phyloP scores from a whole-genome alignment of 92 coral and sea anemone genomes.

The Epizoanthus scotinus region DNA sequence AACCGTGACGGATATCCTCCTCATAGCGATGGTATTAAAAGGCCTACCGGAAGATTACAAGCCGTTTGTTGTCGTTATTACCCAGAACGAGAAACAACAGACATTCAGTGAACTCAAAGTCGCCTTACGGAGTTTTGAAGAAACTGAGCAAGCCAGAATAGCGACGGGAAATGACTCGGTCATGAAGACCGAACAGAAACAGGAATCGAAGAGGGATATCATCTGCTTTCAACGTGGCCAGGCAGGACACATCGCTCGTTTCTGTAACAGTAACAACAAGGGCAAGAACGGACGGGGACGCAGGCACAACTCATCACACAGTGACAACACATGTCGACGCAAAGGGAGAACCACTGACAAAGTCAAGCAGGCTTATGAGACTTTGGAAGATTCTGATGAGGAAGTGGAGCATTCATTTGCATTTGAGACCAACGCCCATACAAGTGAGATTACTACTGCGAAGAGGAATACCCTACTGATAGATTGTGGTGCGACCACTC shows the following conservation, averaged over 20 bases:
- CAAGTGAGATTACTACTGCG: not conserved
- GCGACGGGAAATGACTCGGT: not conserved
- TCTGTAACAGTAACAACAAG: not conserved
- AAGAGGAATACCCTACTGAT: constrained; percentile 31
- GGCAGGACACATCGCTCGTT: constrained; percentile 31
- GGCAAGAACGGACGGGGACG: constrained; percentile 7
- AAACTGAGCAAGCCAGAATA: constrained; percentile 32
- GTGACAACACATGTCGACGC: constrained; percentile 20
- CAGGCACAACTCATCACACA: constrained; percentile 35
- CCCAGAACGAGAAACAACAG: constrained; percentile 47
- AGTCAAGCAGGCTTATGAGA: constrained; percentile 26
- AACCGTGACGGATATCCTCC: constrained; percentile 40
- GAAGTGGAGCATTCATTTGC: constrained; percentile 47
- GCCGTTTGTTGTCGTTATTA: constrained; percentile 39
- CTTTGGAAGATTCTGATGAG: constrained; percentile 15
- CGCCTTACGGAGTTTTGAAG: constrained; percentile 38
- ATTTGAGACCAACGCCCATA: constrained; percentile 30
- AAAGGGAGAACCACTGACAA: constrained; percentile 33
- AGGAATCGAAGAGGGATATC: constrained; percentile 1
- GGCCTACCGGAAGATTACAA: constrained; percentile 47
- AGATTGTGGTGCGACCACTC: constrained; percentile 34
- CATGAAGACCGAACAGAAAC: constrained; percentile 26
- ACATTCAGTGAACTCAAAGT: constrained; percentile 42
- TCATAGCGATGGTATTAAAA: constrained; percentile 56
- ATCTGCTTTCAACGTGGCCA: constrained; percentile 41